These are phyloP conservation scores for Oreonectes daqikongensis DNA, from an alignment of 2,797 vertebrate species.

Conservation along the genomic window DNA sequence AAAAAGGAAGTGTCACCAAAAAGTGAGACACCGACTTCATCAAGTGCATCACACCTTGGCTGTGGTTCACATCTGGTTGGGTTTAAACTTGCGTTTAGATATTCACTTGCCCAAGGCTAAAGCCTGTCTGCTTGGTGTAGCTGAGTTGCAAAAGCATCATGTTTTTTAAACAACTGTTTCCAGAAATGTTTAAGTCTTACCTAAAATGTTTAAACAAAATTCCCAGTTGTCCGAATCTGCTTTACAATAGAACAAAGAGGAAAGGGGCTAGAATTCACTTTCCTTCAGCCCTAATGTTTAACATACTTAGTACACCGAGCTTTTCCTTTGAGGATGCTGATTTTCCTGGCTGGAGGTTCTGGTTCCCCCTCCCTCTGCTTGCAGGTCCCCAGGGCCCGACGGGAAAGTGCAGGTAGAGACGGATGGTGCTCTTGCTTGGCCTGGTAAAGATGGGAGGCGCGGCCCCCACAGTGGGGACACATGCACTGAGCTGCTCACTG, in stretches of 20 bases:
- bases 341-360: constrained; percentile 28
- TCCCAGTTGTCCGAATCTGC: neutral
- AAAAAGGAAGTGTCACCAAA: neutral
- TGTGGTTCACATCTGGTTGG: neutral
- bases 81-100: constrained; percentile 18
- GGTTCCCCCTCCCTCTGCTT: neutral
- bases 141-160: neutral
- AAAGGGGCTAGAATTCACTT: neutral
- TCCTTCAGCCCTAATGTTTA: neutral
- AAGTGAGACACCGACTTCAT: constrained; percentile 3
- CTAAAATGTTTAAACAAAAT: neutral
- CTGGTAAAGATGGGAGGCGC: constrained; percentile 78
- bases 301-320: constrained; percentile 7
- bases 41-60: constrained; percentile 7
- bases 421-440: constrained; percentile 77
- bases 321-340: constrained; percentile 24
- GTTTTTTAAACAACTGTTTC: neutral
- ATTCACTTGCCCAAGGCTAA: neutral
- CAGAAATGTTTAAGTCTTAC: neutral
- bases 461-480: constrained; percentile 71
- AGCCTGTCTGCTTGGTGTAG: constrained; percentile 12
- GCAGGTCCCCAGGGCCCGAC: constrained; percentile 8
- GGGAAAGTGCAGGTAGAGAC: constrained; percentile 61
- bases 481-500: constrained; percentile 71
- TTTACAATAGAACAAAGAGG: neutral